phyloP scores from a whole-genome alignment of 1,140 invertebrate species.

The Drosophila grimshawi region DNA sequence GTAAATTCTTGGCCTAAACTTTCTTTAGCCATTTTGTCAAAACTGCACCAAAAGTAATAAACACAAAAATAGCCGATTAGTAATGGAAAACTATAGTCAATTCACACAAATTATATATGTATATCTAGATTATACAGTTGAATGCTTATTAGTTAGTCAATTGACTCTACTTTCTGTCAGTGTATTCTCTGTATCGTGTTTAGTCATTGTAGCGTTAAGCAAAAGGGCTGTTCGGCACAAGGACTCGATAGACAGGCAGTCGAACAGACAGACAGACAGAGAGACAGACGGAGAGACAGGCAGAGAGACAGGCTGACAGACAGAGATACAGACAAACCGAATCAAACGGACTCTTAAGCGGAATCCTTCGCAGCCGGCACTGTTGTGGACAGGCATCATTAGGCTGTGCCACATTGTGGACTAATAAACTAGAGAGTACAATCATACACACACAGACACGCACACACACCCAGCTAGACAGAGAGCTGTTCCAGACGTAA shows the following conservation, averaged over 20 bases:
- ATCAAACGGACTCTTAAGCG: slow-evolving; percentile 56
- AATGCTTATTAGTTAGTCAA: slow-evolving; percentile 9
- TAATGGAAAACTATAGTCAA: too few species aligned
- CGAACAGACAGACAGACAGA: too few species aligned
- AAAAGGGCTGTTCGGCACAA: slow-evolving; percentile 42
- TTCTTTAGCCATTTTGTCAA: too few species aligned
- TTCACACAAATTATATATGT: too few species aligned
- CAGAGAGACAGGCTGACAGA: not conserved
- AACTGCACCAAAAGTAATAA: too few species aligned
- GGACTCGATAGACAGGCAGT: slow-evolving; percentile 9
- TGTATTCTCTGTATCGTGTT: slow-evolving; percentile 9
- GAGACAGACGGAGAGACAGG: not conserved
- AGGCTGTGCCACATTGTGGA: slow-evolving; percentile 50
- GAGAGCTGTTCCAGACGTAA: slow-evolving; percentile 36
- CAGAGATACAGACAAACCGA: slow-evolving; percentile 14
- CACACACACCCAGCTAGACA: not conserved
- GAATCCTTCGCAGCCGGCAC: slow-evolving; percentile 37
- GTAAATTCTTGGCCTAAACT: too few species aligned
- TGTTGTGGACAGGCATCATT: slow-evolving; percentile 71
- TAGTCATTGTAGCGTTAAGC: slow-evolving; percentile 61
- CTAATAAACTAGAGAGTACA: slow-evolving; percentile 68
- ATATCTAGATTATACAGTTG: too few species aligned
- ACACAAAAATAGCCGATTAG: too few species aligned
- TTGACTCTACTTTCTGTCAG: not conserved
- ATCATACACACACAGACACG: slow-evolving; percentile 24